Conservation (phyloP, 2,888 invertebrate genomes). For the Hemithea aestivaria region DNA sequence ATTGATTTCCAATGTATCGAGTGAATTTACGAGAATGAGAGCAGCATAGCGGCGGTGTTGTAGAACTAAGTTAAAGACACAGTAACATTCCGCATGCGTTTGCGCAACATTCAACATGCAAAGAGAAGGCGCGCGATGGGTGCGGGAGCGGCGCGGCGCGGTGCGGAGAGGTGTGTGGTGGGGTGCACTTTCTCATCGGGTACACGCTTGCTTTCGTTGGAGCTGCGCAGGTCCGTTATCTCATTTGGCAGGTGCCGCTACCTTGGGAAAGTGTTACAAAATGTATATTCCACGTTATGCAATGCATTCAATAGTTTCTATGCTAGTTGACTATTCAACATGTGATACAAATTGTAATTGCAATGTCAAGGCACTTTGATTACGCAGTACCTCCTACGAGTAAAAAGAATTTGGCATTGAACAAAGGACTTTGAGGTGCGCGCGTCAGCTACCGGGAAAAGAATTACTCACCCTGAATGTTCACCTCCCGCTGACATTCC, state of each 20-base stretch:
- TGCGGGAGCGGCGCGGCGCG: slow-evolving; percentile 22
- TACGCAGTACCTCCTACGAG: slow-evolving; percentile 6
- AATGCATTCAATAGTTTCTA: slow-evolving; percentile 33
- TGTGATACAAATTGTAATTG: slow-evolving; percentile 1
- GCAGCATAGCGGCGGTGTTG: slow-evolving; percentile 8
- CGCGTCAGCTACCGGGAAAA: slow-evolving; percentile 42
- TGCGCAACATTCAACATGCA: slow-evolving; percentile 67
- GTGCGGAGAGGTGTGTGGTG: slow-evolving; percentile 28
- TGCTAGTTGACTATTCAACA: slow-evolving; percentile 11
- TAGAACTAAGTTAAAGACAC: slow-evolving; percentile 35
- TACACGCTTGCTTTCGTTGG: slow-evolving; percentile 75
- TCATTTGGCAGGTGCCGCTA: slow-evolving; percentile 73
- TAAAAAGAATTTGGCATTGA: slow-evolving; percentile 23
- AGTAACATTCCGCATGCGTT: slow-evolving; percentile 57
- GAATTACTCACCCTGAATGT: slow-evolving; percentile 53
- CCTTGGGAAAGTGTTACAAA: slow-evolving; percentile 71
- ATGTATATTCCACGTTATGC: slow-evolving; percentile 57
- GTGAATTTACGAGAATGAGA: slow-evolving; percentile 23
- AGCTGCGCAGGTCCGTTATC: slow-evolving; percentile 64
- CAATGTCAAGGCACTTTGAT: slow-evolving; percentile 2
- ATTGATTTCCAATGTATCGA: no score
- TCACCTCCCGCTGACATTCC: slow-evolving; percentile 60
- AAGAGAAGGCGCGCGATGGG: slow-evolving; percentile 54
- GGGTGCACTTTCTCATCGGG: slow-evolving; percentile 68
- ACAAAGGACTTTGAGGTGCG: slow-evolving; percentile 33